Evolutionary conservation across 2,888 invertebrate species (phyloP).

Genomic region (Podotricha telesiphe): DNA sequence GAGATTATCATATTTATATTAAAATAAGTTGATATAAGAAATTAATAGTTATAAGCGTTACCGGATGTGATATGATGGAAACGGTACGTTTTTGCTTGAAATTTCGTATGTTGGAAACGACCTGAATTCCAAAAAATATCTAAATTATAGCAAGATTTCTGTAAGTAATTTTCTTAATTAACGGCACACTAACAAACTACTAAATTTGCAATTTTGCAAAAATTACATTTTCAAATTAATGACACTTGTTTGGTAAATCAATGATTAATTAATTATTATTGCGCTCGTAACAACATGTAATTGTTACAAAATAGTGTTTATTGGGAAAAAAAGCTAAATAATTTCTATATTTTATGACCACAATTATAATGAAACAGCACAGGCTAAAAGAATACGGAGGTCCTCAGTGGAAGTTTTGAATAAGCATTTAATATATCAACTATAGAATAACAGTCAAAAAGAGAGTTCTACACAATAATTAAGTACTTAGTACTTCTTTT

Average conservation of each 20-base stretch:
- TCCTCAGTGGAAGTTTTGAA: not conserved
- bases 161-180: constrained; percentile 5
- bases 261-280: constrained; percentile 1
- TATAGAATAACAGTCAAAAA: not conserved
- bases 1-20: constrained; percentile 35
- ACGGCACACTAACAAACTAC: not conserved
- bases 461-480: not conserved
- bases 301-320: constrained; percentile 10
- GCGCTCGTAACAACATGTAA: not conserved
- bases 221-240: not conserved
- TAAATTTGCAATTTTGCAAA: constrained; percentile 1
- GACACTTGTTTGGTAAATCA: not conserved
- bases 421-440: not conserved
- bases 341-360: too few relatives aligned
- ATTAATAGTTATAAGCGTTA: constrained; percentile 29
- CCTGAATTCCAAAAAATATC: constrained; percentile 1
- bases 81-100: constrained; percentile 23
- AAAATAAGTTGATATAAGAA: constrained; percentile 35
- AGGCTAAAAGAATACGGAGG: not conserved
- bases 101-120: constrained; percentile 15
- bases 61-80: constrained; percentile 34
- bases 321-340: not conserved
- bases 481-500: not conserved
- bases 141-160: not conserved
- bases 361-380: not conserved